These are phyloP conservation scores for Cinclus cinclus DNA, from an alignment of 2,113 vertebrate genomes.

Conservation along the genomic window DNA sequence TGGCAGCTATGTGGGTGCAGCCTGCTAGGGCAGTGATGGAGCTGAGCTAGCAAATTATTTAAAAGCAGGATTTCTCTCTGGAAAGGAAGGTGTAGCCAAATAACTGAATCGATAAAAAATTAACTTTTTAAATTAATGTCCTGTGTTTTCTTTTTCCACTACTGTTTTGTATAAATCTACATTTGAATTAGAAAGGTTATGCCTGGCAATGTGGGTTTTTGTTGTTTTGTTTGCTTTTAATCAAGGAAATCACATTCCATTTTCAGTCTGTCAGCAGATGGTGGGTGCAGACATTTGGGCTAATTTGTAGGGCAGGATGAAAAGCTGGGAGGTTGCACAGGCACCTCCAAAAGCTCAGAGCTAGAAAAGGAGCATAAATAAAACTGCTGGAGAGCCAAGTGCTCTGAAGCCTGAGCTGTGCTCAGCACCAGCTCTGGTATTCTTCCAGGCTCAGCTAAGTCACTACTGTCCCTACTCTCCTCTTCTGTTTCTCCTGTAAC, in stretches of 20 bases:
- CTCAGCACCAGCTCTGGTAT: not conserved
- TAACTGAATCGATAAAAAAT: not conserved
- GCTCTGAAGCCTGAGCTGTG: not conserved
- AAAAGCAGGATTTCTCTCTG: not conserved
- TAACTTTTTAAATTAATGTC: not conserved
- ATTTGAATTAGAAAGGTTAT: not conserved
- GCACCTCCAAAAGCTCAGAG: not conserved
- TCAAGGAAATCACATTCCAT: not conserved
- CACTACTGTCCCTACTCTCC: not conserved
- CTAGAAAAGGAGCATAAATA: not conserved
- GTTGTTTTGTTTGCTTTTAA: not conserved
- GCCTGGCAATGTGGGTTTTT: fast-evolving
- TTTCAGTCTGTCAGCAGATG: not conserved
- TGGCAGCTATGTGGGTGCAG: not conserved
- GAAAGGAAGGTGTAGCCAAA: not conserved
- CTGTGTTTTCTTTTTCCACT: not conserved
- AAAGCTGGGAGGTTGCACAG: not conserved
- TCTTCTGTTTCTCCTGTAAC: not conserved
- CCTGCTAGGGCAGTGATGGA: not conserved
- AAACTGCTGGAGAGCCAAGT: not conserved
- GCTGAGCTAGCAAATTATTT: not conserved
- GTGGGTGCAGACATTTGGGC: not conserved
- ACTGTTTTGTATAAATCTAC: not conserved
- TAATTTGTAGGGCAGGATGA: not conserved
- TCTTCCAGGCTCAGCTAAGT: not conserved